Conservation (phyloP, 2,888 invertebrate species). For the Drosophila greeni region DNA sequence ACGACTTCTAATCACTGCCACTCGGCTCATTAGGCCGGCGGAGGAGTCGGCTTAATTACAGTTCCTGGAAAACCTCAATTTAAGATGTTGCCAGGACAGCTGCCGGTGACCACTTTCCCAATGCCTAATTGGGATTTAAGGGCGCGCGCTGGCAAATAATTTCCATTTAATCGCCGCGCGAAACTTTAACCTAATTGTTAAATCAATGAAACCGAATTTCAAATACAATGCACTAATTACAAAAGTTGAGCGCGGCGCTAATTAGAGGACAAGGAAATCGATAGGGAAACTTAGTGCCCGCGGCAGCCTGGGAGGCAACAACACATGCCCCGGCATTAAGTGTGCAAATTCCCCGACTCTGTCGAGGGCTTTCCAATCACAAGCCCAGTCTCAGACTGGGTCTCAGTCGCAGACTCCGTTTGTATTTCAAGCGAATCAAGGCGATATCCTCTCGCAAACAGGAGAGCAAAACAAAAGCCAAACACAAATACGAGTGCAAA, state of each 20-base stretch:
- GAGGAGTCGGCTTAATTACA: conserved; percentile 56
- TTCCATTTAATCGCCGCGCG: conserved; percentile 52
- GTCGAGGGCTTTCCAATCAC: conserved; percentile 40
- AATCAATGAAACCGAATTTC: conserved; percentile 65
- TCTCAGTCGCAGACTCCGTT: conserved; percentile 16
- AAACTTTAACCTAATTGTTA: conserved; percentile 62
- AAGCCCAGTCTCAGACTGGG: conserved; percentile 28
- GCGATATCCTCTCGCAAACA: conserved; percentile 32
- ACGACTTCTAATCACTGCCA: conserved; percentile 3
- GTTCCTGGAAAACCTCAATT: conserved; percentile 34
- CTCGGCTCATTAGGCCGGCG: conserved; percentile 51
- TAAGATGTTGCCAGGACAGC: conserved; percentile 36
- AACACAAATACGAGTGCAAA: conserved; percentile 26
- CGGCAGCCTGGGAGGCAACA: conserved; percentile 1
- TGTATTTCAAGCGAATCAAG: conserved; percentile 32
- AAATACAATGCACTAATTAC: conserved; percentile 55
- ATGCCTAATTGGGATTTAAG: conserved; percentile 56
- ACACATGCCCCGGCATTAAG: conserved; percentile 22
- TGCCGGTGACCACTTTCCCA: conserved; percentile 30
- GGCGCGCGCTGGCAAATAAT: conserved; percentile 28
- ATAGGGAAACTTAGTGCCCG: conserved; percentile 16
- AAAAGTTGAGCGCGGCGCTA: conserved; percentile 50
- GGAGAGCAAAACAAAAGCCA: conserved; percentile 34
- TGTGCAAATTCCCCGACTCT: conserved; percentile 31
- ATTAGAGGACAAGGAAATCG: conserved; percentile 41